Evolutionary conservation across 2,888 invertebrate species (phyloP), one percentile per base, ranked within the genome.

Genomic region (Epistrophe grossulariae): DNA sequence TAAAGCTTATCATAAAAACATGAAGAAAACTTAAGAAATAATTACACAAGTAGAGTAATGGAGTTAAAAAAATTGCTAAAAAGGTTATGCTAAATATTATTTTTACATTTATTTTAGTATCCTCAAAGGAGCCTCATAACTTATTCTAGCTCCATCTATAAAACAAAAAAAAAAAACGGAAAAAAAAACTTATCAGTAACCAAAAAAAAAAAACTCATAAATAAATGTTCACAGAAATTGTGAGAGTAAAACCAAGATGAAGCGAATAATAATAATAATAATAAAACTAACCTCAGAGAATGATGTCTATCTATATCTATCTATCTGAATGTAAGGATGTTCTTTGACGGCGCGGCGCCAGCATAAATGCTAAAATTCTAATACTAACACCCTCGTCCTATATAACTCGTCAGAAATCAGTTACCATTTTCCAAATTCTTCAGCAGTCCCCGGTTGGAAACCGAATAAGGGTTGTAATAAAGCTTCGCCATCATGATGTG

Each of bases 221-320:
- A 85, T 85, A 81, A 78, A 82, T 71, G 45, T n/a, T 55, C 31
- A 17, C 81, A 8, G 31, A 7, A 73, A 78, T 68, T 72, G 24
- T 24, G 68, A 59, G 50, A 74, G 50, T 66, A 71, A 66, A 43
- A 60, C 79, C 71, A 48, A 87, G 79, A 83, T 76, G 79, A 83
- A 76, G 83, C 87, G 79, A 87, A 87, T 87, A 82, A 78, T 81
- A 85, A 87, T 52, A 85, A 87, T 52, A 87, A 87, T 79, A 79
- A 80, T 84, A 84, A 84, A 87, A 87, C 87, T 87, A 87, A 87
- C 83, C 87, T 87, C 82, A 87, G 87, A 82, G 74, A 79, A 87
- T 74, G 74, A 87, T 79, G 87, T 87, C 83, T 87, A 82, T 82
- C 82, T 82, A 74, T 87, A 82, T 82, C 82, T 82, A 74, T 24